Percentiles rank a stretch among this genome's conserved stretches.
These are phyloP conservation scores for Fragum fragum DNA, from an alignment of 2,888 invertebrate species.

Conservation along the genomic window DNA sequence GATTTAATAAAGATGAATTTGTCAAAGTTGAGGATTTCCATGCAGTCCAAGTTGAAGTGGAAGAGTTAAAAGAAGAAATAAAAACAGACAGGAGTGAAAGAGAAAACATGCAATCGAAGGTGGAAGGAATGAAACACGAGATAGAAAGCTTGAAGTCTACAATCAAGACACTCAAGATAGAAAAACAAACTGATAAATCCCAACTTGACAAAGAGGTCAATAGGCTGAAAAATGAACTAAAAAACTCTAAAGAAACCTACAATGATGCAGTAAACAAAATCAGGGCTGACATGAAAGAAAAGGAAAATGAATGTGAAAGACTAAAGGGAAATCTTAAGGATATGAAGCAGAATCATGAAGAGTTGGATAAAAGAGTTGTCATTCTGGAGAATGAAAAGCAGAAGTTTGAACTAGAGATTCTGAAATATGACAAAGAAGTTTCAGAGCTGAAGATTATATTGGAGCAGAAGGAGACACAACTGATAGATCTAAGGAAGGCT, in stretches of 20 bases:
- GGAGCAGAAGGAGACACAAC: conserved; percentile 55
- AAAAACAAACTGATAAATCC: conserved; percentile 46
- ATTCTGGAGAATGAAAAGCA: conserved; percentile 53
- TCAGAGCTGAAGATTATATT: conserved; percentile 37
- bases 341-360: conserved; percentile 24
- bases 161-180: conserved; percentile 45
- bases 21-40: conserved; percentile 56
- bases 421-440: conserved; percentile 56
- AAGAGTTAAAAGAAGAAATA: conserved; percentile 57
- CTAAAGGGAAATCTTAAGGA: conserved; percentile 38
- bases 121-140: conserved; percentile 56
- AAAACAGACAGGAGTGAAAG: conserved; percentile 49
- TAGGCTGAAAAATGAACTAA: conserved; percentile 54
- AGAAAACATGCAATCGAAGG: conserved; percentile 45
- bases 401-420: conserved; percentile 47
- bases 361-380: conserved; percentile 53
- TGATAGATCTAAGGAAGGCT: conserved; percentile 49
- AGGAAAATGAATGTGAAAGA: conserved; percentile 45
- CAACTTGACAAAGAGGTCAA: conserved; percentile 52
- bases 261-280: conserved; percentile 51
- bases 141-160: conserved; percentile 47
- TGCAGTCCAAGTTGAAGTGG: conserved; percentile 54
- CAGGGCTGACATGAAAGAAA: conserved; percentile 49
- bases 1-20: conserved; percentile 58
- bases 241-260: conserved; percentile 39